Evolutionary conservation across 1,140 invertebrate species (phyloP).

Genomic region (Macrocentrus cingulum): DNA sequence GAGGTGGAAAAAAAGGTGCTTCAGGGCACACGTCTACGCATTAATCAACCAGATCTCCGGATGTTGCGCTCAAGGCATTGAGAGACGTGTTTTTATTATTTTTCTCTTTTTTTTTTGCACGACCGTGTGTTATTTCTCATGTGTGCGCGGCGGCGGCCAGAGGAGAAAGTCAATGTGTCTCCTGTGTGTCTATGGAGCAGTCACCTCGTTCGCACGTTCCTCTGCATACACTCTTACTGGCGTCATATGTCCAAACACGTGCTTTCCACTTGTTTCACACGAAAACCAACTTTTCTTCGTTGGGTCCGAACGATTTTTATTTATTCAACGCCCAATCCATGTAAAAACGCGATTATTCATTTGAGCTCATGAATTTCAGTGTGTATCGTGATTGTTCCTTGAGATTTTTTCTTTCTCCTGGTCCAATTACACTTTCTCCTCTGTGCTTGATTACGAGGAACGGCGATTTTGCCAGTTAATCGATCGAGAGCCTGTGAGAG

Average conservation of each 20-base stretch:
- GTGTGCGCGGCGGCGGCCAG: too few species aligned
- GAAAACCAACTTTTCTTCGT: neutral
- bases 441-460: slow-evolving; percentile 14
- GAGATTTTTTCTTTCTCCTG: neutral
- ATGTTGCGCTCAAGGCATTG: neutral
- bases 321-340: too few species aligned
- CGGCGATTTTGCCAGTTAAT: slow-evolving; percentile 7
- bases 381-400: slow-evolving; percentile 1
- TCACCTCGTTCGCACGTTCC: too few species aligned
- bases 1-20: neutral
- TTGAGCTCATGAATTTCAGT: slow-evolving; percentile 4
- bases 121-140: neutral
- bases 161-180: too few species aligned
- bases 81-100: neutral
- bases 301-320: too few species aligned
- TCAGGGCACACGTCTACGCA: neutral
- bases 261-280: neutral
- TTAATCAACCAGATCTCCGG: slow-evolving; percentile 5
- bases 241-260: too few species aligned
- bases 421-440: slow-evolving; percentile 3
- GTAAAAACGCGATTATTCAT: neutral
- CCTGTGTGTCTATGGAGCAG: too few species aligned
- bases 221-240: too few species aligned
- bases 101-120: neutral
- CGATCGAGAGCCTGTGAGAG: slow-evolving; percentile 1